A percentile compares a stretch with the other conserved stretches of the same genome.
Evolutionary conservation across 23 tunicate species (phyloP).

Genomic region (Phallusia fumigata): DNA sequence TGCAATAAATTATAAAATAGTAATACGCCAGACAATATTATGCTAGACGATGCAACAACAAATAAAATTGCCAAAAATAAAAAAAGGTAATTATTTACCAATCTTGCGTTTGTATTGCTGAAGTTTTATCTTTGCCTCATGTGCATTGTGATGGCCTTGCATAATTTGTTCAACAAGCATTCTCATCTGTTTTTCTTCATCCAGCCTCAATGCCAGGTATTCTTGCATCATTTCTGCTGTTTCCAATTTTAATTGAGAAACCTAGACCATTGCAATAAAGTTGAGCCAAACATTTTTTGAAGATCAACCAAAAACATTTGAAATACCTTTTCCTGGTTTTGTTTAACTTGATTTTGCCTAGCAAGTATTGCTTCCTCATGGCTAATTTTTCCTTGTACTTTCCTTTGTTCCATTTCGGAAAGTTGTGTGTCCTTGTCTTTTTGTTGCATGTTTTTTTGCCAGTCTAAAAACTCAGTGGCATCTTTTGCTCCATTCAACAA

Average conservation of each 20-base stretch:
- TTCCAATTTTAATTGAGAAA: constrained; percentile 60
- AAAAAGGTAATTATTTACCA: constrained; percentile 27
- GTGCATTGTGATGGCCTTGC: constrained; percentile 62
- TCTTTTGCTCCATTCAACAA: constrained; percentile 73
- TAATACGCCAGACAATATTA: too few relatives aligned
- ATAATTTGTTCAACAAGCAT: constrained; percentile 66
- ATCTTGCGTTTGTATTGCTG: constrained; percentile 68
- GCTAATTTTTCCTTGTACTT: constrained; percentile 71
- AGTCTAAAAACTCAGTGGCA: constrained; percentile 73
- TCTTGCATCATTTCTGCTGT: constrained; percentile 92
- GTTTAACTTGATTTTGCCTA: constrained; percentile 57
- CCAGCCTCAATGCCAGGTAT: constrained; percentile 67
- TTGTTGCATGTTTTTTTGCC: constrained; percentile 67
- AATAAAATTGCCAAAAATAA: not conserved
- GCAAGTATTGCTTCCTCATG: constrained; percentile 92
- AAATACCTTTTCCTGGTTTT: constrained; percentile 60
- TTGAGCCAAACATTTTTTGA: not conserved
- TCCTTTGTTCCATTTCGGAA: constrained; percentile 43
- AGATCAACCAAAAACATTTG: not conserved
- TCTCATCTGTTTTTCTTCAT: constrained; percentile 89
- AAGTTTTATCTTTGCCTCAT: constrained; percentile 46
- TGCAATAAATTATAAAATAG: too few relatives aligned
- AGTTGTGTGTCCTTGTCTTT: constrained; percentile 55
- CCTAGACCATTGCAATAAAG: constrained; percentile 18
- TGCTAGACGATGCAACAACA: too few relatives aligned